These are phyloP conservation scores for Nyctalus aviator DNA, from an alignment of 2,797 vertebrate genomes.

Conservation along the genomic window DNA sequence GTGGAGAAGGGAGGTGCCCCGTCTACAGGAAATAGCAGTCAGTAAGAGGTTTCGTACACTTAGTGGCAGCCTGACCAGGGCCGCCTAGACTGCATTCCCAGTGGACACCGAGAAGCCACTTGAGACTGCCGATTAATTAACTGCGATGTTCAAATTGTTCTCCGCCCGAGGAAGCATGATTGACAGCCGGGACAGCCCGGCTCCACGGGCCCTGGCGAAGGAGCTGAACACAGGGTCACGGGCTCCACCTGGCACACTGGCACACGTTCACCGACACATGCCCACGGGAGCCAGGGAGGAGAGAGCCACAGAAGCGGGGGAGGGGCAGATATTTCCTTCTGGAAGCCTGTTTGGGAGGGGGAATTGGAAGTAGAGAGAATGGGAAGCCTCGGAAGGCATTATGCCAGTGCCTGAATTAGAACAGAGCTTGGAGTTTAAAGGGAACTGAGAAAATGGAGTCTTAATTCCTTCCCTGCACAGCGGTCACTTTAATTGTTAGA, in stretches of 20 bases:
- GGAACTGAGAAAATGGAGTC: not conserved
- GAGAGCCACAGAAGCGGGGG: rapidly evolving
- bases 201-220: not conserved
- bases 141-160: slow-evolving; percentile 20
- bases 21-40: not conserved
- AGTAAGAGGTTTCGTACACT: not conserved
- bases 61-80: not conserved
- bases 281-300: rapidly evolving
- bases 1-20: rapidly evolving
- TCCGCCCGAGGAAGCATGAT: not conserved
- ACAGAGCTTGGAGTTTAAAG: not conserved
- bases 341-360: not conserved
- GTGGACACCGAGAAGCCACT: slow-evolving; percentile 68
- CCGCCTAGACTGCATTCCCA: slow-evolving; percentile 64
- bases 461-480: not conserved
- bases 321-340: not conserved
- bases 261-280: rapidly evolving
- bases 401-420: not conserved
- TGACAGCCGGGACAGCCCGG: rapidly evolving
- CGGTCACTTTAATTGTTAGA: not conserved
- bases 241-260: not conserved
- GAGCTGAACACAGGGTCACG: not conserved
- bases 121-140: slow-evolving; percentile 70
- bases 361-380: not conserved
- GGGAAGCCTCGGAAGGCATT: not conserved